phyloP scores from a whole-genome alignment of 2,797 vertebrate genomes.

The Syncerus caffer region DNA sequence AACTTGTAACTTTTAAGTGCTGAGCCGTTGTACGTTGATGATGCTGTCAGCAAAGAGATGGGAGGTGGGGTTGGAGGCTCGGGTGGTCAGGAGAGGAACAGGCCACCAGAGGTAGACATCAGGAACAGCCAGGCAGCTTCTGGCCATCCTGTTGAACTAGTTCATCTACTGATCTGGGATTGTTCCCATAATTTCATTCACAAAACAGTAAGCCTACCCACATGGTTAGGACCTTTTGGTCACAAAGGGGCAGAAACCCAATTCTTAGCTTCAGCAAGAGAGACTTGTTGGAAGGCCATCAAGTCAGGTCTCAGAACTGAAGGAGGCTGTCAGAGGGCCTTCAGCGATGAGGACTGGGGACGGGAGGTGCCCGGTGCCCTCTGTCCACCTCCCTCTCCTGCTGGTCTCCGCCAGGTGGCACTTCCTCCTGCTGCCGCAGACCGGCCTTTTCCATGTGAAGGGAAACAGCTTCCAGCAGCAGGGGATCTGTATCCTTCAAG shows the following conservation, averaged over 20 bases:
- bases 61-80: not conserved
- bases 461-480: not conserved
- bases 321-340: not conserved
- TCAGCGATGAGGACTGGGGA: rapidly evolving
- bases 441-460: not conserved
- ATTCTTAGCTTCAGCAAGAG: not conserved
- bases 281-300: not conserved
- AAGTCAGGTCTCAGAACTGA: not conserved
- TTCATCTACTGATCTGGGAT: not conserved
- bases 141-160: not conserved
- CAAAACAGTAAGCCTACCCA: not conserved
- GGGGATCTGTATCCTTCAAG: not conserved
- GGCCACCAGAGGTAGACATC: not conserved
- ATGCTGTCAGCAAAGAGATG: not conserved
- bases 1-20: not conserved
- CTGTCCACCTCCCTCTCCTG: not conserved
- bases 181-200: not conserved
- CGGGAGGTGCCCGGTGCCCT: not conserved
- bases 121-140: not conserved
- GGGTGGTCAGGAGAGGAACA: not conserved
- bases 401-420: not conserved
- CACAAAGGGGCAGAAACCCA: not conserved
- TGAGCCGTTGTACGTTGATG: not conserved
- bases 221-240: not conserved
- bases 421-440: not conserved